Evolutionary conservation across 2,797 vertebrate species (phyloP).

Genomic region (Leptatherina wallacei): DNA sequence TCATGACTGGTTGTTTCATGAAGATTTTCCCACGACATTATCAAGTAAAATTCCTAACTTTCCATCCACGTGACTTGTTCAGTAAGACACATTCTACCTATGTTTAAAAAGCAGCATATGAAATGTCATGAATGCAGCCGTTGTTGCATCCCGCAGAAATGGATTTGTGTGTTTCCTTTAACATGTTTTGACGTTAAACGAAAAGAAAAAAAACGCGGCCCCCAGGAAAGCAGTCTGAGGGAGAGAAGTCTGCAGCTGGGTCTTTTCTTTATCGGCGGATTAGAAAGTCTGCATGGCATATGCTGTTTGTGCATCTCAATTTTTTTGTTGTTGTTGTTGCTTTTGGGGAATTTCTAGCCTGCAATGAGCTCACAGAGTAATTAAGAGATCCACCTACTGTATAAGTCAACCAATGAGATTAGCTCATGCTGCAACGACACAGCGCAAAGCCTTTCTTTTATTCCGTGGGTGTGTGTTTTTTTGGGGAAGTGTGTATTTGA

Average conservation of each 20-base stretch:
- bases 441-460: background rate
- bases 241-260: background rate
- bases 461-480: slow-evolving; percentile 3
- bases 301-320: background rate
- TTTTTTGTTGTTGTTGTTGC: background rate
- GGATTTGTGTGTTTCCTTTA: background rate
- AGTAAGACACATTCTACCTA: background rate
- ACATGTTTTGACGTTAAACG: no score
- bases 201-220: no score
- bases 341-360: background rate
- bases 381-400: background rate
- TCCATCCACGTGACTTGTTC: no score
- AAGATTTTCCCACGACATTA: no score
- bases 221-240: background rate
- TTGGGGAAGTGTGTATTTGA: slow-evolving; percentile 7
- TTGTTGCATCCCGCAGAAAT: background rate
- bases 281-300: background rate
- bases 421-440: slow-evolving; percentile 3
- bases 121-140: background rate
- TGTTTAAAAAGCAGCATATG: background rate
- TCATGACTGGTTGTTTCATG: no score
- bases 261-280: background rate
- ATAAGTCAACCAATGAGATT: background rate
- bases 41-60: no score
- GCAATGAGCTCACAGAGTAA: background rate